These are phyloP conservation scores for Lepetodrilus schrolli DNA, from an alignment of 2,888 invertebrate species.

Conservation along the genomic window DNA sequence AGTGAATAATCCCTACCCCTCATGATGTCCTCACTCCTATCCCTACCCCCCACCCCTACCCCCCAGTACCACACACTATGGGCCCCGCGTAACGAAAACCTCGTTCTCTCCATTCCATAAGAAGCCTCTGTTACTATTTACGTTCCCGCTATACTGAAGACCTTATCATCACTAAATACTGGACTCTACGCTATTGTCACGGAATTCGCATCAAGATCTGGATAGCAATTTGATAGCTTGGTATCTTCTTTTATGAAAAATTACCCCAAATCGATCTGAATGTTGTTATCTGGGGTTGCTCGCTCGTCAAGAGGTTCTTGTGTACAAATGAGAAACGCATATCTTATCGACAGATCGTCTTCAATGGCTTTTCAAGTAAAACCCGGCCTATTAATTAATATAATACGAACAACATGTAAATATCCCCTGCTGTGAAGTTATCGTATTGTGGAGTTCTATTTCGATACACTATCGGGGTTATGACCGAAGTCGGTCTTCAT, in stretches of 20 bases:
- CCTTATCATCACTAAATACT: slow-evolving; percentile 20
- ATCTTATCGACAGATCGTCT: background rate
- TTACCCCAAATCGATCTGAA: slow-evolving; percentile 4
- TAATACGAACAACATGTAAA: slow-evolving; percentile 1
- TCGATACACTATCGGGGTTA: background rate
- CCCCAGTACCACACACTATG: background rate
- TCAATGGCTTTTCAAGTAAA: background rate
- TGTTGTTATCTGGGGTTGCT: too few species aligned
- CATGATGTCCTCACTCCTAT: background rate
- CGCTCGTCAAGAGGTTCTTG: too few species aligned
- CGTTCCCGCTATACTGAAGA: background rate
- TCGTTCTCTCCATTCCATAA: background rate
- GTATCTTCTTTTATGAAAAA: slow-evolving; percentile 21
- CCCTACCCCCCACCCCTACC: background rate
- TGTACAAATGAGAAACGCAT: background rate
- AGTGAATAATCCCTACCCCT: background rate
- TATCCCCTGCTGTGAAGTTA: background rate
- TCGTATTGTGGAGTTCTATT: background rate
- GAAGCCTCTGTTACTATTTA: background rate
- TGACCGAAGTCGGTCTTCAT: background rate
- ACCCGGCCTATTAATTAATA: slow-evolving; percentile 26
- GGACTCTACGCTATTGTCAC: background rate
- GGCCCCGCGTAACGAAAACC: background rate
- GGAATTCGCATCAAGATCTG: background rate
- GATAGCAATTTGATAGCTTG: background rate